Evolutionary conservation across 2,888 invertebrate species (phyloP), one percentile per base, ranked within the genome.

Genomic region (Rutpela maculata): DNA sequence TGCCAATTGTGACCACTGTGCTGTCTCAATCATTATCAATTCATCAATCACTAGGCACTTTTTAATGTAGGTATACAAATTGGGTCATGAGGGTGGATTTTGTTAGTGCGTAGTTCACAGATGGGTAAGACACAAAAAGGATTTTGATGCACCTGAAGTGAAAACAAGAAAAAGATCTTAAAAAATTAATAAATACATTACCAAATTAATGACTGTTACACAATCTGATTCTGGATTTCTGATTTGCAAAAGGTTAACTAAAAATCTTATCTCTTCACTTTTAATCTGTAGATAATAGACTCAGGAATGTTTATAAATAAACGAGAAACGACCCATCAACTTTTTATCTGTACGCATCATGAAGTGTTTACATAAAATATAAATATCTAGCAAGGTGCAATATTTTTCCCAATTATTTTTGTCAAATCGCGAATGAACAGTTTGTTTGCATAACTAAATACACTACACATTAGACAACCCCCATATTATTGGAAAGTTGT

Each of bases 281-380:
- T 50, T 50, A 59, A 59, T 17, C n/a, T 70, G 38, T 38, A 19
- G 12, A 43, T 59, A 22, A 17, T 11, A 18, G 19, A 60, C 19
- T 60, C 3, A 60, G 26, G n/a, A 60, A 15, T 60, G n/a, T 19
- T 60, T 60, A 50, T 50, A 50, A 50, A 50, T 50, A 50, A n/a
- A 50, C 6, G 50, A 15, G 50, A 50, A 50, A 50, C 50, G 50
- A 50, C 43, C 43, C 43, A 43, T 43, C 43, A 43, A 43, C 50
- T 50, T 50, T 50, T 50, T 50, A 50, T 50, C 50, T 50, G n/a
- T 43, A 43, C 15, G 43, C 43, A 43, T 12, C 1, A 12, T 43
- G 15, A 43, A 43, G 43, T 12, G 43, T 43, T 43, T 11, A 43
- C 11, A 35, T 35, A 35, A 35, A 35, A 35, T 35, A 43, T 43